These are phyloP conservation scores for Leptonema lineaticorne DNA, from an alignment of 1,140 invertebrate species.

Conservation along the genomic window DNA sequence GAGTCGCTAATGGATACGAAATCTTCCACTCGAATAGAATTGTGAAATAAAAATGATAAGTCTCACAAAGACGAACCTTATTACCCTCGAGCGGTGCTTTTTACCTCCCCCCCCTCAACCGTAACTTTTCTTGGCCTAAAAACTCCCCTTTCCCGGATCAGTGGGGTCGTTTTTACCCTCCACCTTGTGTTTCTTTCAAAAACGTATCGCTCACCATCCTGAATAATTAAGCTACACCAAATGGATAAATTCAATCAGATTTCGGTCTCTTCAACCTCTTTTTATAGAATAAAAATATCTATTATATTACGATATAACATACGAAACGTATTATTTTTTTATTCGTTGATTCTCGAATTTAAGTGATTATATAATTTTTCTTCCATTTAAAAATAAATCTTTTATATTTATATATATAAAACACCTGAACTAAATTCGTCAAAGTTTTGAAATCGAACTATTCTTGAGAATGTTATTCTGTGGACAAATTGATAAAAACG, in stretches of 20 bases:
- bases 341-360: no score
- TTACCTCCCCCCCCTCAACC: neutral
- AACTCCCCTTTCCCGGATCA: neutral
- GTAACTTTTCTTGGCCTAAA: neutral
- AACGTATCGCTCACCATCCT: conserved; percentile 26
- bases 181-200: neutral
- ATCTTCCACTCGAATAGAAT: conserved; percentile 16
- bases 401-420: no score
- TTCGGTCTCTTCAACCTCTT: neutral
- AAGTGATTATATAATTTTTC: no score
- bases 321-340: no score
- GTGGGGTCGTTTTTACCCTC: neutral
- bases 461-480: no score
- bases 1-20: conserved; percentile 13
- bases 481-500: no score
- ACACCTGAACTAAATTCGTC: no score
- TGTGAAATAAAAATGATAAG: conserved; percentile 30
- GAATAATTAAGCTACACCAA: conserved; percentile 29
- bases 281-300: neutral
- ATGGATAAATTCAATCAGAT: conserved; percentile 32
- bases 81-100: no score
- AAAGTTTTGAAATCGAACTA: no score
- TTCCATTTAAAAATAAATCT: no score
- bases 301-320: no score
- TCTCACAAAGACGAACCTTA: conserved; percentile 17